Evolutionary conservation across 2,113 vertebrate genomes (phyloP), one percentile per base, ranked within the genome.

Genomic region (Xyrauchen texanus): DNA sequence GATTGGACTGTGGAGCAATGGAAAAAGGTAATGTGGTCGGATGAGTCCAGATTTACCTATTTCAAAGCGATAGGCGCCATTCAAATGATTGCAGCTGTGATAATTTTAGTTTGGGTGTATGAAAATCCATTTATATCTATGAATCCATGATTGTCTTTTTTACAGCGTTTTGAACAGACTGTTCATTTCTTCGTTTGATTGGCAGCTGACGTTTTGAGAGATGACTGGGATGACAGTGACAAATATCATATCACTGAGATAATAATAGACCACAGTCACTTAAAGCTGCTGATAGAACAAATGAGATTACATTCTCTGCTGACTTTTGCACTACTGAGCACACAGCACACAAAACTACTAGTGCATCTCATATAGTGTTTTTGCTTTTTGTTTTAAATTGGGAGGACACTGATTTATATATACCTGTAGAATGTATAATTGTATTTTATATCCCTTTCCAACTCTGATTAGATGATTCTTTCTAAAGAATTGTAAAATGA

Each of bases 221-320:
- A 79, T 45, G 78, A 65, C 51, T 65, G 49, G 52, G n/a, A 64
- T 66, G 78, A 45, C 49, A 72, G 42, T 51, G 21, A 65, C 15
- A 72, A 64, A 72, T 65, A 79, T 34, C 53, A 72, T 72, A 78
- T 68, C 77, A 55, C 21, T 65, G 46, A 69, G 57, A 70, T 69
- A 62, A 60, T 70, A 78, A 70, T 63, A 69, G 57, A 69, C 47
- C 16, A 45, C n/a, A 45, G 12, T 9, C 52, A 72, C 70, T 46
- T 21, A 64, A 71, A 79, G 34, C 49, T 46, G 61, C 9, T 42
- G 10, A 72, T 3, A 64, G 69, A 55, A 49, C 63, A 21, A 34
- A 11, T 0, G 6, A 70, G 68, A 52, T 71, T 70, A 46, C 44
- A n/a, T 77, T 68, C 52, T 58, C 53, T 58, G 65, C 60, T 72